Evolutionary conservation across 2,888 invertebrate species (phyloP), one percentile per base, ranked within the genome.

Genomic region (Ophion costatus): DNA sequence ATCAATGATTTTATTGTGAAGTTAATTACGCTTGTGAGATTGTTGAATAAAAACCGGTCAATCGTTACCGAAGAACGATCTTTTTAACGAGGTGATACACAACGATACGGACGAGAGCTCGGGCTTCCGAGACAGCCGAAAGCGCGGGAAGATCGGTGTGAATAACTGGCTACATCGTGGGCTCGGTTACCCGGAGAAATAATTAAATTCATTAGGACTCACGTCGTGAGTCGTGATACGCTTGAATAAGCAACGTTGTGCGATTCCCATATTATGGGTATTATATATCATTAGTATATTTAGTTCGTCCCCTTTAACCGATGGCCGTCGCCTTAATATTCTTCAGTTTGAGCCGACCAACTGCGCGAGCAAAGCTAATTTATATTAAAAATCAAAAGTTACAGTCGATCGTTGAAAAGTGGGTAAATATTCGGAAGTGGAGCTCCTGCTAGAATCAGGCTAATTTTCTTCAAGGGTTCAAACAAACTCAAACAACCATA

Each of bases 181-280:
- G 78, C 75, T 57, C 74, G 78, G 56, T 45, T 63, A 80, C 76
- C 67, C 56, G 77, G 69, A 73, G 63, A 73, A 80, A 83, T 80
- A 86, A 87, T 87, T 86, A 84, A 84, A 81, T 63, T 86, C 81
- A 87, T 87, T 86, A 84, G 63, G 75, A 63, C 45, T 63, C 74
- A 64, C 82, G 10, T 73, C 73, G 70, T 29, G 74, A 78, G 77
- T 75, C 73, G 45, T 80, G 76, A 80, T 73, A 57, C 61, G 45
- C 61, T 77, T 73, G 77, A 77, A 80, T 77, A 71, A 73, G 42
- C 64, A 80, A 69, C 75, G 80, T 83, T 73, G 76, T 70, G 78
- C 71, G 63, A 63, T 84, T 74, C 63, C 33, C 61, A 63, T 29
- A 51, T 61, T 63, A 59, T 73, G 2, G 20, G 0, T 59, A 59